phyloP scores from a whole-genome alignment of 2,113 vertebrate genomes.

The Dunckerocampus dactyliophorus region DNA sequence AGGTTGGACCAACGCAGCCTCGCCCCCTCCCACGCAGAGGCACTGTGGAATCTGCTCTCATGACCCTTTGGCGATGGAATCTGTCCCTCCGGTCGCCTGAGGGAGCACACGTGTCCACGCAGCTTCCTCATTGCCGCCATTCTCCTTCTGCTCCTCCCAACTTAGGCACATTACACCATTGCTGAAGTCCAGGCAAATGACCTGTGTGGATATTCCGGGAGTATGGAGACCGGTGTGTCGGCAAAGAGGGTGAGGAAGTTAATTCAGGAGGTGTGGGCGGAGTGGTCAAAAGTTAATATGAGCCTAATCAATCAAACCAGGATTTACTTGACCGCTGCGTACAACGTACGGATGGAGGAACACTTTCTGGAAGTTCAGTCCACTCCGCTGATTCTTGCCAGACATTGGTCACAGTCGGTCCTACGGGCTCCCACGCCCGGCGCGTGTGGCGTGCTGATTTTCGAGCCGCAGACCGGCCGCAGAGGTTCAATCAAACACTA shows the following conservation, averaged over 20 bases:
- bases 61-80: constrained; percentile 53
- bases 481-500: no score
- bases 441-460: no score
- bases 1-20: constrained; percentile 49
- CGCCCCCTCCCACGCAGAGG: constrained; percentile 39
- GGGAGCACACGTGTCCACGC: constrained; percentile 35
- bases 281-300: constrained; percentile 36
- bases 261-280: constrained; percentile 48
- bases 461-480: no score
- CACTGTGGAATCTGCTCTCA: constrained; percentile 59
- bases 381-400: no score
- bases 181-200: constrained; percentile 1
- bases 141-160: constrained; percentile 30
- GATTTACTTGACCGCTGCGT: no score
- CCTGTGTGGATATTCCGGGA: constrained; percentile 17
- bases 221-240: constrained; percentile 39
- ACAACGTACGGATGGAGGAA: no score
- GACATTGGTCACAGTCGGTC: no score
- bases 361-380: no score
- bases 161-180: constrained; percentile 23
- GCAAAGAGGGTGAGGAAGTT: constrained; percentile 29
- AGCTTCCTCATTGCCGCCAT: constrained; percentile 51
- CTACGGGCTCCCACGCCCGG: no score
- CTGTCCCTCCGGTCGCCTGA: constrained; percentile 28
- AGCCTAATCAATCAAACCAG: neutral